Conservation (phyloP, 1,140 invertebrate species). For the Lordiphosa clarofinis region DNA sequence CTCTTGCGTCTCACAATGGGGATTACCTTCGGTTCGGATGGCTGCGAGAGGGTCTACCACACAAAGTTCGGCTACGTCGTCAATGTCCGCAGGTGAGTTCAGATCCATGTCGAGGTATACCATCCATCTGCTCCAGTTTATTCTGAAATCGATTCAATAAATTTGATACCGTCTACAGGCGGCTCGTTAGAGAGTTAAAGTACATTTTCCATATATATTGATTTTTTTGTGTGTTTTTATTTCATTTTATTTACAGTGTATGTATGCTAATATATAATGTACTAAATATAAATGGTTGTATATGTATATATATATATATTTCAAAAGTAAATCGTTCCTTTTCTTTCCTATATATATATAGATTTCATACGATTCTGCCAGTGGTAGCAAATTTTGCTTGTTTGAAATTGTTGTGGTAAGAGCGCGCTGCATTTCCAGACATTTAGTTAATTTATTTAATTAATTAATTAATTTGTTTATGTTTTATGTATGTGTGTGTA, state of each 20-base stretch:
- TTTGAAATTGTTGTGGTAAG: constrained; percentile 42
- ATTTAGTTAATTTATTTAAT: constrained; percentile 50
- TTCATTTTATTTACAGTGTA: constrained; percentile 77
- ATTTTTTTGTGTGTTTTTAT: constrained; percentile 36
- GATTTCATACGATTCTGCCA: constrained; percentile 45
- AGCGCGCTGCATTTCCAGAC: constrained; percentile 49
- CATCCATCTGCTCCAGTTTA: too few species aligned
- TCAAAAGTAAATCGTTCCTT: constrained; percentile 73
- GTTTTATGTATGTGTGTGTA: constrained; percentile 34
- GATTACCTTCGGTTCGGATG: too few species aligned
- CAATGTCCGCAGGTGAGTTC: too few species aligned
- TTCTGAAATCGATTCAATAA: too few species aligned
- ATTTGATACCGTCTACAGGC: too few species aligned
- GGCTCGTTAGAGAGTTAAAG: too few species aligned
- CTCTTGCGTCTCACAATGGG: too few species aligned
- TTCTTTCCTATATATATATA: constrained; percentile 26
- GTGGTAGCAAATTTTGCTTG: constrained; percentile 14
- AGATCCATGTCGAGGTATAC: too few species aligned
- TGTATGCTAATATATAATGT: constrained; percentile 75
- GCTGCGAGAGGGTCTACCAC: too few species aligned
- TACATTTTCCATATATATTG: too few species aligned
- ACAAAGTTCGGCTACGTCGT: too few species aligned
- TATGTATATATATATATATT: constrained; percentile 65
- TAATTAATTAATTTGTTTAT: constrained; percentile 43
- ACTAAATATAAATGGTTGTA: constrained; percentile 73